A percentile compares a stretch with the other conserved stretches of the same genome.
These are phyloP conservation scores for Pelecanus crispus DNA, from an alignment of 2,113 vertebrate genomes.

Conservation along the genomic window DNA sequence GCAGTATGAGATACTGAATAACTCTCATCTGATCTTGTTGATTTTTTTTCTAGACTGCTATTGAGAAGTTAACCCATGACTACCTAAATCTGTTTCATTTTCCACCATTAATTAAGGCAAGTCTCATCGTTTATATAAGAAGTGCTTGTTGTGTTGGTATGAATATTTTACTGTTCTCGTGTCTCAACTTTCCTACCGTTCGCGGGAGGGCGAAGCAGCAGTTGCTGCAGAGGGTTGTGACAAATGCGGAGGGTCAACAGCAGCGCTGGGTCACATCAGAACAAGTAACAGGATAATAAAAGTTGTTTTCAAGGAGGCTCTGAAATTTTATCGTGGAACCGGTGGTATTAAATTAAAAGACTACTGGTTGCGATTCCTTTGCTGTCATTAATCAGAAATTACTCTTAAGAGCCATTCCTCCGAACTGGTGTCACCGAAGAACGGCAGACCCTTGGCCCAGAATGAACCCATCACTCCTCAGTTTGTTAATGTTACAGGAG, in stretches of 20 bases:
- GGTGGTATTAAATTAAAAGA: background rate
- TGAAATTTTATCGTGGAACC: background rate
- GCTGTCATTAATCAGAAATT: background rate
- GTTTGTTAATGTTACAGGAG: background rate
- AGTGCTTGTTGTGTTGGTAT: background rate
- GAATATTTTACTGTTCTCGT: background rate
- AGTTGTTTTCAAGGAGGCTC: constrained; percentile 19
- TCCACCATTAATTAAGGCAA: constrained; percentile 92
- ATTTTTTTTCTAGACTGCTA: constrained; percentile 81
- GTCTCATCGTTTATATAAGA: background rate
- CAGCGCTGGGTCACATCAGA: background rate
- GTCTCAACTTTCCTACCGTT: background rate
- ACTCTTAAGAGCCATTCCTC: background rate
- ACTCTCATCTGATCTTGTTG: constrained; percentile 13
- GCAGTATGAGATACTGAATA: constrained; percentile 4
- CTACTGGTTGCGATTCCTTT: background rate
- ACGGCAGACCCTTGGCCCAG: background rate
- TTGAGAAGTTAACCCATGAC: constrained; percentile 91
- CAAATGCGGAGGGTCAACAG: background rate
- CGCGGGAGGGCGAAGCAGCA: rapidly evolving
- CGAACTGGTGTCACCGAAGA: background rate
- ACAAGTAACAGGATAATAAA: constrained; percentile 18
- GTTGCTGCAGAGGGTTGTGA: constrained; percentile 2
- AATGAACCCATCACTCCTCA: background rate
- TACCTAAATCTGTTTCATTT: constrained; percentile 95